Evolutionary conservation across 1,140 invertebrate species (phyloP).

Genomic region (Tribolium madens): DNA sequence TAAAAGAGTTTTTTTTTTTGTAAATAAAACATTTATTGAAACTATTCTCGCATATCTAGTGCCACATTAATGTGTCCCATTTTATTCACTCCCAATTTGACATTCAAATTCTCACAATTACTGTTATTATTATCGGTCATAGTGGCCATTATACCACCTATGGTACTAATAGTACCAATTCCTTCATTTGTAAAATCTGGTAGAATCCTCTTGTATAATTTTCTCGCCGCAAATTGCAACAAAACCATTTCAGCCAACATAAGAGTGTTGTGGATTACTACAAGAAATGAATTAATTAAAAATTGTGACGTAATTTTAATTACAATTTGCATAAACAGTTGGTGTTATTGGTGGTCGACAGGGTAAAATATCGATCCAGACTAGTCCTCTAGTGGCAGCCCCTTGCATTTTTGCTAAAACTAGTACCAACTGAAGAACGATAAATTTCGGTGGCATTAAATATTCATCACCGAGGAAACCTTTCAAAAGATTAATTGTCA

Average conservation of each 20-base stretch:
- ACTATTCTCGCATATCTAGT: constrained; percentile 13
- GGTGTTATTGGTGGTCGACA: constrained; percentile 68
- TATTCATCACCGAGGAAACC: constrained; percentile 65
- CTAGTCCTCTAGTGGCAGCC: constrained; percentile 66
- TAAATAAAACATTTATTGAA: background rate
- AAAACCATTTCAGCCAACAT: constrained; percentile 74
- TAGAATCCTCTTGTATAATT: constrained; percentile 68
- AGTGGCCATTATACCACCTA: constrained; percentile 21
- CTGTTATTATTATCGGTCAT: constrained; percentile 31
- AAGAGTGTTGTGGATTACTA: constrained; percentile 72
- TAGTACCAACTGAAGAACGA: constrained; percentile 69
- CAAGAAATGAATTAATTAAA: constrained; percentile 57
- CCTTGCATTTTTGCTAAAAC: constrained; percentile 71
- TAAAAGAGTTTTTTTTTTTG: no score
- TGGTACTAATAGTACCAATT: constrained; percentile 4
- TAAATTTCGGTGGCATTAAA: constrained; percentile 65
- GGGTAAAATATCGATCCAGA: constrained; percentile 66
- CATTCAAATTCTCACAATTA: constrained; percentile 21
- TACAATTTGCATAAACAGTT: constrained; percentile 67
- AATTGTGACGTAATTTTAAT: constrained; percentile 49
- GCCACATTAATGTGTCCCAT: constrained; percentile 32
- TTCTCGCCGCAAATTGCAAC: constrained; percentile 69
- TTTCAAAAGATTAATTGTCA: constrained; percentile 69
- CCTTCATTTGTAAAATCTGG: constrained; percentile 50
- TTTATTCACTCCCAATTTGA: background rate